Base-by-base conservation (phyloP, 2,797 vertebrate genomes). In the Thamnophis elegans region DNA sequence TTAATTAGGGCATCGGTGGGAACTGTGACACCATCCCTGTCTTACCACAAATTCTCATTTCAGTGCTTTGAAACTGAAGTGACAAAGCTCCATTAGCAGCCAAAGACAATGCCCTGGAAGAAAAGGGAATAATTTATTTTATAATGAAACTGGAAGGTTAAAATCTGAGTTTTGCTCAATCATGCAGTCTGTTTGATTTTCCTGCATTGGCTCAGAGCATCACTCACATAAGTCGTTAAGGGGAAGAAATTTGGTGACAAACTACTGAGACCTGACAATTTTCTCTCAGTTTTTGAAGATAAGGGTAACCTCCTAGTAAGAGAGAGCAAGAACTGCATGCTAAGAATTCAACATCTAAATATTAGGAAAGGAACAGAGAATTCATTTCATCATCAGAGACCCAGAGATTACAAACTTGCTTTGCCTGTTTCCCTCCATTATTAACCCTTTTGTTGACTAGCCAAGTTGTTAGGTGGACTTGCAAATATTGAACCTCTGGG, bases 71-170 rank as follows among this genome's bases (percentile, higher is more conserved):
- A 68, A 32, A 8, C 62, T 32, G 62, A 68, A 68, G 62, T 5
- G 5, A 3, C 62, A 32, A 68, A 68, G 62, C n/a, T 32, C 62
- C 62, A 16, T 68, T 32, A 95, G 88, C 59, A 91, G 93, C 12
- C 85, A 85, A 94, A 96, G 87, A 92, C 82, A 85, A 5, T 18
- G 47, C 55, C 53, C 60, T 95, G 90, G 88, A 92, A 89, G 58
- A 91, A 95, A 95, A 94, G 93, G 92, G 95, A 93, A 90, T 73
- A 92, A 91, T 87, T 90, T 94, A 94, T 90, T 88, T 92, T 85
- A 94, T 36, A 36, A 91, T 0, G 86, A 96, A 94, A 86, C 92
- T 0, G 16, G 22, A 89, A 26, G 20, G 62, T n/a, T 65, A 82
- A 22, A 32, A 91, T 93, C 94, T 93, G 92, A 1, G 5, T 93